These are phyloP conservation scores for Micromussa lordhowensis DNA, from an alignment of 92 coral and sea anemone species.

Conservation along the genomic window DNA sequence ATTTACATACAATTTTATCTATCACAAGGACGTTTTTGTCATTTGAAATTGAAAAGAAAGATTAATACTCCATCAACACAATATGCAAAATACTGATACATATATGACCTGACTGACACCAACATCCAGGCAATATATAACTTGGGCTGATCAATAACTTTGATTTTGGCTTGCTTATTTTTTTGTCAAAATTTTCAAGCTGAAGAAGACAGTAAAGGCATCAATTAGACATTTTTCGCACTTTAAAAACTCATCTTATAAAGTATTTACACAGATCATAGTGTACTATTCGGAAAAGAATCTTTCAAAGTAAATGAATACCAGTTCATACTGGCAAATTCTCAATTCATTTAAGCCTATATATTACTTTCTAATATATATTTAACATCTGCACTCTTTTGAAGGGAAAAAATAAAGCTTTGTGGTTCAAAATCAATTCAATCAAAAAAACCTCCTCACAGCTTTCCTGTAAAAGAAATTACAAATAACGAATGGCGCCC, in stretches of 20 bases:
- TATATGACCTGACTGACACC: neutral
- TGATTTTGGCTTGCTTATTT: neutral
- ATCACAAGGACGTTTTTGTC: conserved; percentile 18
- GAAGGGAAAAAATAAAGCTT: neutral
- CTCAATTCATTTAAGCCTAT: neutral
- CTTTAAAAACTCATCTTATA: conserved; percentile 2
- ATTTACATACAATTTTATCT: conserved; percentile 9
- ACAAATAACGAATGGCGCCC: conserved; percentile 12
- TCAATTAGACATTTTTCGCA: conserved; percentile 5
- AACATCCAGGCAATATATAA: neutral
- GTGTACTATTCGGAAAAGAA: neutral
- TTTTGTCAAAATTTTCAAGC: neutral
- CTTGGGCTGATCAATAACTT: neutral
- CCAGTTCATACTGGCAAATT: conserved; percentile 13
- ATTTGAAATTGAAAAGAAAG: neutral
- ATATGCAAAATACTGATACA: neutral
- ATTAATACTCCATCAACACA: neutral
- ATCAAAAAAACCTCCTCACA: neutral
- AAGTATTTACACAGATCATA: conserved; percentile 9
- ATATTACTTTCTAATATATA: conserved; percentile 31
- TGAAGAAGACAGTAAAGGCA: neutral
- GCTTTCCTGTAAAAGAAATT: conserved; percentile 20
- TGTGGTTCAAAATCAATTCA: conserved; percentile 10
- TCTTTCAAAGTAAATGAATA: conserved; percentile 8
- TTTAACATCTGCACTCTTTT: conserved; percentile 13